phyloP scores from a whole-genome alignment of 2,888 invertebrate genomes.

The Maniola hyperantus region DNA sequence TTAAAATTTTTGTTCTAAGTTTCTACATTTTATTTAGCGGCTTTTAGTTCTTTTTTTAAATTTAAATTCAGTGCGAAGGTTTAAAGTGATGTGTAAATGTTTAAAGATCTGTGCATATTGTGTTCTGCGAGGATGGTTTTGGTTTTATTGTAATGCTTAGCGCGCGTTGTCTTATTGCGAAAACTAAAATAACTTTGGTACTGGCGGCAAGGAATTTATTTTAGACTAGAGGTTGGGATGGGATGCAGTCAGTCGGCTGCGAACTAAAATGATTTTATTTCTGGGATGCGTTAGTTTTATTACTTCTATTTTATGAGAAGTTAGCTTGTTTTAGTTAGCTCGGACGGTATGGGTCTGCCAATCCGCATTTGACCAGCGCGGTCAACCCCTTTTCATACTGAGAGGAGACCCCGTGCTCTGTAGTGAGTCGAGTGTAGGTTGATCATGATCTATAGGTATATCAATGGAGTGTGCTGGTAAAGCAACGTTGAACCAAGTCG shows the following conservation, averaged over 20 bases:
- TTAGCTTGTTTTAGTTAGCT: too few species aligned
- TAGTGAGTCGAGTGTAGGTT: too few species aligned
- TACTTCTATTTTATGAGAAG: too few species aligned
- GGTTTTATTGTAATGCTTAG: constrained; percentile 21
- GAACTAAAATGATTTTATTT: constrained; percentile 40
- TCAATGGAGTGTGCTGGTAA: too few species aligned
- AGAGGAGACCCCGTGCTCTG: too few species aligned
- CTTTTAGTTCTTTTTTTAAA: constrained; percentile 15
- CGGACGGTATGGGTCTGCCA: too few species aligned
- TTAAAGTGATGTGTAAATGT: constrained; percentile 35
- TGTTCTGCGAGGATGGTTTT: constrained; percentile 31
- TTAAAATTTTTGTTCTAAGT: constrained; percentile 1
- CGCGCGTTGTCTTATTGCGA: constrained; percentile 61
- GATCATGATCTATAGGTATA: too few species aligned
- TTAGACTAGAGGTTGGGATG: constrained; percentile 50
- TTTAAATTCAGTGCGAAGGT: constrained; percentile 40
- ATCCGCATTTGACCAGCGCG: too few species aligned
- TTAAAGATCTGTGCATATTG: constrained; percentile 34
- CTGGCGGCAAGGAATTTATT: constrained; percentile 69
- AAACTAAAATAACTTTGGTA: constrained; percentile 67
- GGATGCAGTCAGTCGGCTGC: constrained; percentile 50
- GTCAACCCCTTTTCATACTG: too few species aligned
- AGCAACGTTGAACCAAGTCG: too few species aligned
- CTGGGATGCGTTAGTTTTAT: constrained; percentile 19
- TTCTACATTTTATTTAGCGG: constrained; percentile 12